Evolutionary conservation across 2,888 invertebrate genomes (phyloP).

Genomic region (Cosmia trapezina): DNA sequence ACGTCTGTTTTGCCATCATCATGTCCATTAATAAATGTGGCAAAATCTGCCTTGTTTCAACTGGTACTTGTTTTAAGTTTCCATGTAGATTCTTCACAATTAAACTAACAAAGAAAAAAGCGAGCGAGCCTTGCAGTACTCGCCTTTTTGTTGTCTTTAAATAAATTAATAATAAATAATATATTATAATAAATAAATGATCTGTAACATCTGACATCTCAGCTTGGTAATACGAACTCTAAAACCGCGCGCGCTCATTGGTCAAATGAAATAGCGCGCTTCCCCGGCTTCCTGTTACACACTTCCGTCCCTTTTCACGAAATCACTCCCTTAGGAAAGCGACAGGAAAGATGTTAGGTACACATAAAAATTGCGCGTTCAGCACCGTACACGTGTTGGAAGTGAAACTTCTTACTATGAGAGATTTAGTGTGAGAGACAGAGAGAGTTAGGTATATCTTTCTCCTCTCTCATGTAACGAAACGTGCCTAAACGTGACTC

Average conservation of each 20-base stretch:
- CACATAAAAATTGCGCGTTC: neutral
- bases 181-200: too few relatives aligned
- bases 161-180: too few relatives aligned
- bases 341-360: too few relatives aligned
- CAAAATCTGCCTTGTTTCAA: neutral
- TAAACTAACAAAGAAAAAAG: neutral
- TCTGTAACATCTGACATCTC: too few relatives aligned
- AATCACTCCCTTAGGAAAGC: too few relatives aligned
- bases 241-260: too few relatives aligned
- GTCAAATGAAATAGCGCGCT: too few relatives aligned
- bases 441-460: neutral
- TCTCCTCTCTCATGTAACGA: neutral
- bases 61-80: neutral
- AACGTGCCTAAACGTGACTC: neutral
- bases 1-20: neutral
- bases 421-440: neutral
- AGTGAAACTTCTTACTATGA: neutral
- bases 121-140: too few relatives aligned
- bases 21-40: neutral
- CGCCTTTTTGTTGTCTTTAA: too few relatives aligned
- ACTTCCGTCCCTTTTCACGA: too few relatives aligned
- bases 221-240: too few relatives aligned
- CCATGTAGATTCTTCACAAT: neutral
- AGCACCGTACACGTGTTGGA: neutral
- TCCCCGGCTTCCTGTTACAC: too few relatives aligned